Evolutionary conservation across 2,113 vertebrate species (phyloP), one percentile per base, ranked within the genome.

Genomic region (Xenopus laevis): DNA sequence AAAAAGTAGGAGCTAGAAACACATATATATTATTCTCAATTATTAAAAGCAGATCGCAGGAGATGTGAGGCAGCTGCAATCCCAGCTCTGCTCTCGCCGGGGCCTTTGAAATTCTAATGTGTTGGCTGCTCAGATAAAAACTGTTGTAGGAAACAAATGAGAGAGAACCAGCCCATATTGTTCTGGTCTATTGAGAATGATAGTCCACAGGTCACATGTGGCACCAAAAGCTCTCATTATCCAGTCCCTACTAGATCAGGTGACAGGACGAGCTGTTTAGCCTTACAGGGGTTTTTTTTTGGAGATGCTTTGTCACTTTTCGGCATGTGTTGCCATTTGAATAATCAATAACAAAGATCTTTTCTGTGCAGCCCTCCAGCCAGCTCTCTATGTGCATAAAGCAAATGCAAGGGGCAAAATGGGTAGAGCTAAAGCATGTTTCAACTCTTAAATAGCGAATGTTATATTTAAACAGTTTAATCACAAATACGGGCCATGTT

Each of bases 1-100:
- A 76, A 79, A 40, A 85, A 78, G 75, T 80, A 86, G 78, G 87
- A 89, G 84, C 87, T 87, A 87, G 87, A 87, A 89, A 90, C 91
- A 90, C 90, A 90, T 91, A 91, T 91, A 91, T 91, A 91, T 91
- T 89, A 90, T 86, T 79, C 85, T 90, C 88, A 88, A 88, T 90
- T 91, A 89, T 90, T 90, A 89, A 90, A 91, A 89, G 89, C 82
- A 89, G 87, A 87, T 86, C 87, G 87, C 81, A 82, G 81, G 81
- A 81, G 83, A 87, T 90, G 86, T 87, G 84, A 86, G 87, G 87
- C 86, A 86, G 83, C 83, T 83, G 84, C 79, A 87, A 85, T 72
- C 30, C 82, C 81, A 79, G 85, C 85, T 83, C 82, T 80, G 77
- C 30, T 74, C 71, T 72, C 64, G 30, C 65, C 82, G 83, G 85